These are phyloP conservation scores for Sylvilagus bachmani DNA, from an alignment of 2,113 vertebrate genomes.

Conservation along the genomic window DNA sequence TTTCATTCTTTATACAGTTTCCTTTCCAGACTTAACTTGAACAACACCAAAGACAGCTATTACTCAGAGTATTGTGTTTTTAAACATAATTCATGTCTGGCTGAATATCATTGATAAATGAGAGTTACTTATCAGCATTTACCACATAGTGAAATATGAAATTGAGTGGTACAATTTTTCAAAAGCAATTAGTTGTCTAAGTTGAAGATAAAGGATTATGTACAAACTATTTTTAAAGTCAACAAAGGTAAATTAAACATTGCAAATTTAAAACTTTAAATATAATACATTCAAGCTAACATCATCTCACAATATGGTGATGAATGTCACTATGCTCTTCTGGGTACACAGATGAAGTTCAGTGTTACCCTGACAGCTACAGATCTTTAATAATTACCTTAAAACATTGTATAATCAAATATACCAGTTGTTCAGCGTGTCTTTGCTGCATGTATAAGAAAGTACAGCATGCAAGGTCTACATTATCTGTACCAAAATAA, in stretches of 20 bases:
- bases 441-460: neutral
- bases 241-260: conserved; percentile 73
- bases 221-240: conserved; percentile 71
- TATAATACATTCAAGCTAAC: conserved; percentile 45
- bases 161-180: conserved; percentile 78
- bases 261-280: conserved; percentile 73
- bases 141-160: conserved; percentile 81
- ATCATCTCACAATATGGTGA: neutral
- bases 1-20: conserved; percentile 57
- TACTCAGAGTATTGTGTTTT: conserved; percentile 55
- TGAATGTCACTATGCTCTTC: conserved; percentile 48
- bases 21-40: conserved; percentile 69
- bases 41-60: conserved; percentile 66
- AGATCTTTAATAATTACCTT: conserved; percentile 56
- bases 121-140: conserved; percentile 81
- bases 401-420: conserved; percentile 5
- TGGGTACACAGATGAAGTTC: conserved; percentile 25
- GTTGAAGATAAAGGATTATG: conserved; percentile 82
- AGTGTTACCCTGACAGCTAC: conserved; percentile 4
- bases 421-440: neutral
- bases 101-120: conserved; percentile 85
- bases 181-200: conserved; percentile 84
- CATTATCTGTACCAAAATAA: neutral
- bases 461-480: neutral
- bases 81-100: conserved; percentile 81